phyloP scores from a whole-genome alignment of 2,888 invertebrate species.

The Zaprionus lineosus region DNA sequence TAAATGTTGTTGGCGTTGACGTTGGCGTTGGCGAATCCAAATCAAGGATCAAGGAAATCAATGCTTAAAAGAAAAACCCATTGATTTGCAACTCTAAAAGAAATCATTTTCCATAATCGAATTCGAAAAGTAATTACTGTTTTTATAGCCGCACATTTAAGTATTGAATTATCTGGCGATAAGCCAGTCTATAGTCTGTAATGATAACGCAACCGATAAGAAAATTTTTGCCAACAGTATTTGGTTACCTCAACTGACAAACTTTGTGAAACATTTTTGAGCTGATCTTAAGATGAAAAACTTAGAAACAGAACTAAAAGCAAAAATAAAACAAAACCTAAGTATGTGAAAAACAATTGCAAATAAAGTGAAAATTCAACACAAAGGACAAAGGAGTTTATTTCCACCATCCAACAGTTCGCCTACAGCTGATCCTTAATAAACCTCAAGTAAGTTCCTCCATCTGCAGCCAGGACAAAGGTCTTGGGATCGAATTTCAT shows the following conservation, averaged over 20 bases:
- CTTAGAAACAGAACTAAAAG: constrained; percentile 11
- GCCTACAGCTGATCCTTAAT: constrained; percentile 55
- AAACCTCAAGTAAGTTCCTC: constrained; percentile 75
- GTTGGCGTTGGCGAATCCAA: no score
- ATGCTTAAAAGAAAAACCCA: no score
- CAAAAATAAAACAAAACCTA: constrained; percentile 29
- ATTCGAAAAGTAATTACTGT: not conserved
- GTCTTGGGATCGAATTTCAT: constrained; percentile 76
- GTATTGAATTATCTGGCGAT: constrained; percentile 20
- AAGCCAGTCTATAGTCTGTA: constrained; percentile 11
- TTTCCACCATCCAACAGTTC: not conserved
- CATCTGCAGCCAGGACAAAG: constrained; percentile 72
- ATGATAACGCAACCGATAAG: constrained; percentile 21
- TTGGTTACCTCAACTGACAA: constrained; percentile 49
- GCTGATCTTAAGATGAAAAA: constrained; percentile 39
- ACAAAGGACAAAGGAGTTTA: constrained; percentile 3
- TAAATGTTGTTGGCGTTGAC: constrained; percentile 50
- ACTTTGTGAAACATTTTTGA: constrained; percentile 62
- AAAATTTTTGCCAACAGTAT: constrained; percentile 33
- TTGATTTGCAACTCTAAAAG: no score
- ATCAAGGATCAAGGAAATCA: no score
- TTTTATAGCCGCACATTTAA: constrained; percentile 14
- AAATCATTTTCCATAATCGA: not conserved
- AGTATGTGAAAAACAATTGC: constrained; percentile 66
- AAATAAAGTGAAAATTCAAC: constrained; percentile 58